Conservation (phyloP, 2,888 invertebrate species). For the Lasioglossum figueresi region DNA sequence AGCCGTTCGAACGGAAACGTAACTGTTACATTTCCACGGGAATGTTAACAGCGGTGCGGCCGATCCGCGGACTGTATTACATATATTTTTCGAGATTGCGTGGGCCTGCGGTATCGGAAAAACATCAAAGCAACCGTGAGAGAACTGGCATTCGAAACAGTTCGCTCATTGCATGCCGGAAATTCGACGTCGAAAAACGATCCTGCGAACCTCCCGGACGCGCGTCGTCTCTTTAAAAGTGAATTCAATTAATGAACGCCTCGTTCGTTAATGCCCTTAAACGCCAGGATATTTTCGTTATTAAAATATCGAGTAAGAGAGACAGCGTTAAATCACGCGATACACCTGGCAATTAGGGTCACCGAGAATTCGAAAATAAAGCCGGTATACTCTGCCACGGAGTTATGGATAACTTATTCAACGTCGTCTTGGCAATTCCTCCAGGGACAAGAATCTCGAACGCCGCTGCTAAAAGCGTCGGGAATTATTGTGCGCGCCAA, state of each 20-base stretch:
- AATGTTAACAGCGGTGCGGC: neutral
- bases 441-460: neutral
- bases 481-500: neutral
- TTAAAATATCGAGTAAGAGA: neutral
- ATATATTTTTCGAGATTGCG: slow-evolving; percentile 1
- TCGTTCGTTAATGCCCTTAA: neutral
- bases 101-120: neutral
- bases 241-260: neutral
- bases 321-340: neutral
- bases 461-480: neutral
- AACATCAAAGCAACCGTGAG: neutral
- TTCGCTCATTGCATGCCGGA: neutral
- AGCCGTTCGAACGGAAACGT: neutral
- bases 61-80: neutral
- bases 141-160: neutral
- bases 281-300: neutral
- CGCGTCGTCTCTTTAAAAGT: neutral
- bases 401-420: neutral
- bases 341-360: slow-evolving; percentile 14
- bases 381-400: neutral
- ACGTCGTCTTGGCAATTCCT: neutral
- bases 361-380: neutral
- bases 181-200: neutral
- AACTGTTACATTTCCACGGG: neutral
- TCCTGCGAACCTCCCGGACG: neutral